Conservation (phyloP, 2,888 invertebrate species). For the Dinocampus coccinellae region DNA sequence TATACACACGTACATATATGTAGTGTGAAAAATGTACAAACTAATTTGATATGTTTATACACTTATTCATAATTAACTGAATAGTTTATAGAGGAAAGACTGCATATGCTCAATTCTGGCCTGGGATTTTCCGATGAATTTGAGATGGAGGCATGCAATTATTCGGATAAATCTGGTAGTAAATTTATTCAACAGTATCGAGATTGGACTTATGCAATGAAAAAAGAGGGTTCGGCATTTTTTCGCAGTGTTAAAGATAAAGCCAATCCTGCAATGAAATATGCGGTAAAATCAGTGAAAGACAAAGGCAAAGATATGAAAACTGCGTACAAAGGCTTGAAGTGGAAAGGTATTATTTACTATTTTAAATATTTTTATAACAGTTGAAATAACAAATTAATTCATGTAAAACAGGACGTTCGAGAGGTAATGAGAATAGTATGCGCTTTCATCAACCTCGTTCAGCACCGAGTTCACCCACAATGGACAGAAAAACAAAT, state of each 20-base stretch:
- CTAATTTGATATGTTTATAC: conserved; percentile 17
- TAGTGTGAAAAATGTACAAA: neutral
- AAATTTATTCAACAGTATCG: conserved; percentile 80
- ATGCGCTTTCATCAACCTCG: conserved; percentile 69
- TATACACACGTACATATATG: conserved; percentile 13
- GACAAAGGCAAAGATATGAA: conserved; percentile 82
- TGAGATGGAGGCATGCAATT: conserved; percentile 87
- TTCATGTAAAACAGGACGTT: conserved; percentile 53
- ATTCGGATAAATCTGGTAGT: conserved; percentile 76
- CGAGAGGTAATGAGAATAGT: conserved; percentile 58
- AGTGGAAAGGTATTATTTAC: conserved; percentile 72
- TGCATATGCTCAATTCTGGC: conserved; percentile 93
- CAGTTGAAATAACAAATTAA: neutral
- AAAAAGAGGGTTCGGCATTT: conserved; percentile 85
- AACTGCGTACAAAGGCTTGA: conserved; percentile 82
- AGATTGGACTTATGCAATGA: conserved; percentile 85
- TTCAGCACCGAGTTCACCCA: conserved; percentile 79
- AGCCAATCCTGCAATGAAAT: conserved; percentile 95
- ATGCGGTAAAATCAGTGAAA: conserved; percentile 91
- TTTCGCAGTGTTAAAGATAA: conserved; percentile 90
- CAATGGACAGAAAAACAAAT: conserved; percentile 72
- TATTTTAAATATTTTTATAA: neutral
- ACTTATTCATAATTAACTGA: conserved; percentile 46
- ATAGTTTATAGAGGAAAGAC: conserved; percentile 94
- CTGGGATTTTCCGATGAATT: conserved; percentile 95